Evolutionary conservation across 2,797 vertebrate genomes (phyloP), one percentile per base, ranked within the genome.

Genomic region (Microctenopoma steveboyesi): DNA sequence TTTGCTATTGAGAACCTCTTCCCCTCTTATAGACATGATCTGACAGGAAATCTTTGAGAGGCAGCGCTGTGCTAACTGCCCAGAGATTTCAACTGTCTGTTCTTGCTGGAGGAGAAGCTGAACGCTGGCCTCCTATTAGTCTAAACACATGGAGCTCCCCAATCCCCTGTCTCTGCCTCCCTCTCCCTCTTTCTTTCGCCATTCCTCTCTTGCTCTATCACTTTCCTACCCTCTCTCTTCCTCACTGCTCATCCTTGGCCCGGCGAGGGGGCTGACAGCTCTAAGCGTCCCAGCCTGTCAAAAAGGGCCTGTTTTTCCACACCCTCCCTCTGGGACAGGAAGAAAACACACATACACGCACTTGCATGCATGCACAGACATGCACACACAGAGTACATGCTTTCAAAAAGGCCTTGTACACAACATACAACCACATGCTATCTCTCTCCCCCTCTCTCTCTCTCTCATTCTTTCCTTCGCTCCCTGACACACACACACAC

Each of bases 21-120:
- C 95, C 95, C 94, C 93, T 95, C 94, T 95, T 95, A 96, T 95
- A 96, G 96, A 96, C 94, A 92, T 92, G 18, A 96, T 97, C 95
- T 99, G 98, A 99, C 97, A 97, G 96, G 95, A 98, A 98, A 98
- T 97, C 96, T 98, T 98, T 98, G 96, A 96, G 93, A 96, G 93
- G 94, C 96, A 96, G 94, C 91, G 88, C 94, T 94, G 92, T 95
- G 93, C 96, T 96, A 97, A 97, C 95, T 97, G 94, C 95, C 96
- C 96, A 96, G 97, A 99, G 97, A 98, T 95, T 98, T 98, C 95
- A 96, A 95, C 95, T 97, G 96, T 98, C 96, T 97, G 95, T 95
- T 96, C 95, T 95, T 94, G 95, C 95, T 97, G 93, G 94, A 94
- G 95, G 94, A 98, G 95, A 96, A 94, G 95, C 96, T 95, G 95